Percentiles rank a stretch among this genome's conserved stretches.
These are phyloP conservation scores for Tachuris rubrigastra DNA, from an alignment of 2,113 vertebrate species.

Conservation along the genomic window DNA sequence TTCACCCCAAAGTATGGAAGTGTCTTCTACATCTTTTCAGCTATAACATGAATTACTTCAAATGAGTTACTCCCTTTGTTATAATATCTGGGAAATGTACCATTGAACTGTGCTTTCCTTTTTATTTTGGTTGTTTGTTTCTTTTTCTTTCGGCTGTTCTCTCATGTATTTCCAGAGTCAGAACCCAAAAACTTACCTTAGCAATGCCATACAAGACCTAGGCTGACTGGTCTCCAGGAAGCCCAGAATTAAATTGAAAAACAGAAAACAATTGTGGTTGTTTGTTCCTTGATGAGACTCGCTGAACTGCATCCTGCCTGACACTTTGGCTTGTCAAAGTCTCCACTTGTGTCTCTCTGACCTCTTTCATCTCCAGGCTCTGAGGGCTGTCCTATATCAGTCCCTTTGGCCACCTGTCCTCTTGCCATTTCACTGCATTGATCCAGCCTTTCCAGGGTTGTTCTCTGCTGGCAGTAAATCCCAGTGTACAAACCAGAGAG, in stretches of 20 bases:
- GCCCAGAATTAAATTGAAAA: background rate
- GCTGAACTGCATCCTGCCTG: background rate
- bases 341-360: background rate
- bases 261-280: background rate
- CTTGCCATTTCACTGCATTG: rapidly evolving
- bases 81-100: background rate
- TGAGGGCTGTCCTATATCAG: background rate
- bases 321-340: background rate
- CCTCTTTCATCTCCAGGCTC: background rate
- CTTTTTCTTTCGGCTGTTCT: background rate
- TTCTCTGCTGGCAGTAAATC: background rate
- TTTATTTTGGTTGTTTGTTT: background rate
- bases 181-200: background rate
- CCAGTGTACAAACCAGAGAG: background rate
- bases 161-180: background rate
- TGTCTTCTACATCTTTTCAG: background rate
- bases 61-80: background rate
- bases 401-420: rapidly evolving
- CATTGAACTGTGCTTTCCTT: background rate
- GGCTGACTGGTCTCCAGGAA: background rate
- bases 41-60: background rate
- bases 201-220: background rate
- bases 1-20: background rate
- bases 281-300: background rate
- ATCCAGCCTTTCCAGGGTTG: background rate